Evolutionary conservation across 1,140 invertebrate species (phyloP), one percentile per base, ranked within the genome.

Genomic region (Neodiprion lecontei): DNA sequence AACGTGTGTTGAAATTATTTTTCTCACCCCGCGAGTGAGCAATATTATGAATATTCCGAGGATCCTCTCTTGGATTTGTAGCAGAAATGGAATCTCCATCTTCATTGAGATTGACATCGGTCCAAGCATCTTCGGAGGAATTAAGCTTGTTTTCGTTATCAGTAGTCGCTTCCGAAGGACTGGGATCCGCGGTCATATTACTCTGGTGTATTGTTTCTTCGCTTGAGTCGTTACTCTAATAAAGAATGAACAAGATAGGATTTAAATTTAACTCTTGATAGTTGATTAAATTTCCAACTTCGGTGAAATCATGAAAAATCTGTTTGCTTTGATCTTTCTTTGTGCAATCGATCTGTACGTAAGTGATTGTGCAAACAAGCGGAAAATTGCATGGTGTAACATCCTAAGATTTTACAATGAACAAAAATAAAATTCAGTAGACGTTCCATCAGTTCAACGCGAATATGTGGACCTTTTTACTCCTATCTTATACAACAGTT

Each of bases 81-180:
- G 90, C 88, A 53, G 91, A 85, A 81, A 86, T 81, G 61, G 83
- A 79, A 84, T 93, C 92, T 0, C 92, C 92, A 71, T 96, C 94
- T 82, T 96, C 95, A 82, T 97, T 96, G 48, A 97, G 88, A 87
- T 96, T 97, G 49, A 97, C 96, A 82, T 97, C 96, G 14, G 95
- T 96, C 95, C 95, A 97, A 74, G 94, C 95, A 80, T 96, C 95
- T 81, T 97, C 95, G 65, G 87, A 89, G 47, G 88, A 89, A 77
- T 89, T 89, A 21, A 85, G 92, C 77, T 94, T 94, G 79, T 94
- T 94, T 75, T 89, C 88, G 75, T 87, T 88, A 77, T 88, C 88
- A 7, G 86, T 89, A 17, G 85, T 88, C 23, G 88, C 79, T 74
- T 89, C 86, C 8, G 87, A 88, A 23, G 82, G 86, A 81, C 85